A percentile compares a stretch with the other conserved stretches of the same genome.
Evolutionary conservation across 1,140 invertebrate genomes (phyloP).

Genomic region (Drosophila funebris): DNA sequence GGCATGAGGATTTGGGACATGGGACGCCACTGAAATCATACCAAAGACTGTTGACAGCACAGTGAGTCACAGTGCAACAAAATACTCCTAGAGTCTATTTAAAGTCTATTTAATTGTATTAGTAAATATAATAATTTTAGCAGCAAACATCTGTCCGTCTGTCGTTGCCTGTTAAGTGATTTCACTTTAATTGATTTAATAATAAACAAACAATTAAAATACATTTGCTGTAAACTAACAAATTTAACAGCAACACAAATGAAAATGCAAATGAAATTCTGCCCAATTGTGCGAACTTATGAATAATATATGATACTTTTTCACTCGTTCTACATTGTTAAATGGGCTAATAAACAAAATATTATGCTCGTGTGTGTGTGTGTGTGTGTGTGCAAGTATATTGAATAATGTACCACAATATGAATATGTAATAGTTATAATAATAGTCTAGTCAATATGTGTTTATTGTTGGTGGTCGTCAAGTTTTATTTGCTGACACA

Average conservation of each 20-base stretch:
- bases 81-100: background rate
- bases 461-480: background rate
- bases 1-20: background rate
- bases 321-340: background rate
- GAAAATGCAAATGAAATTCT: background rate
- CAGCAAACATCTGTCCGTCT: background rate
- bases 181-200: background rate
- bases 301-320: background rate
- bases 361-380: too few relatives aligned
- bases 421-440: background rate
- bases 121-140: background rate
- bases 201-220: background rate
- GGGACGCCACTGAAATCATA: background rate
- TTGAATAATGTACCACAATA: background rate
- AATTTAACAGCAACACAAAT: background rate
- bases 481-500: background rate
- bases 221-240: background rate
- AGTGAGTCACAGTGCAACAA: constrained; percentile 31
- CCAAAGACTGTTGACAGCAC: constrained; percentile 30
- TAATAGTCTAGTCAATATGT: background rate
- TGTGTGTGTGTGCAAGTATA: background rate
- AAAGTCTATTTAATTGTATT: background rate
- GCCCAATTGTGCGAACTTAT: too few relatives aligned
- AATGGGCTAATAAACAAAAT: background rate
- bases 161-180: background rate